Percentiles rank a stretch among this genome's conserved stretches.
Evolutionary conservation across 2,888 invertebrate genomes (phyloP).

Genomic region (Lingula anatina): DNA sequence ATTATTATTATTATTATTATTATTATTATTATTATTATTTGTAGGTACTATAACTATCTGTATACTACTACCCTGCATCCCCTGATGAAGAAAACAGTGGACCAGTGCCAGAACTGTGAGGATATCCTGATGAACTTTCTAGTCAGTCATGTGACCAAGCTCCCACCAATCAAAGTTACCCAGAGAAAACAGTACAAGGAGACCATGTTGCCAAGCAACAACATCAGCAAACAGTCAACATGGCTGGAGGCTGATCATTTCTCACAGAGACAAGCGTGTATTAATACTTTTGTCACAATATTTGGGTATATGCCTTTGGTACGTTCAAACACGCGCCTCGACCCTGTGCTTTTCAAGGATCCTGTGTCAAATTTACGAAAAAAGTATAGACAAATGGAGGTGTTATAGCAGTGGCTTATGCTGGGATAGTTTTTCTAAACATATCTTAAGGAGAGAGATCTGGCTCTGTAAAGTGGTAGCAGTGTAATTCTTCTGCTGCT

Average conservation of each 20-base stretch:
- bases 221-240: constrained; percentile 60
- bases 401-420: constrained; percentile 13
- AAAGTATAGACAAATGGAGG: constrained; percentile 90
- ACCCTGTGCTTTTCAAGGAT: constrained; percentile 93
- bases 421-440: neutral
- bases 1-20: too few species aligned
- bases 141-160: constrained; percentile 84
- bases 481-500: too few species aligned
- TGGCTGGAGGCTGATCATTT: constrained; percentile 95
- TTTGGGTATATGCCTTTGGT: constrained; percentile 95
- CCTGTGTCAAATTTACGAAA: constrained; percentile 91
- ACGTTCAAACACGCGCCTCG: constrained; percentile 82
- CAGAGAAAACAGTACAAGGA: constrained; percentile 87
- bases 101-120: constrained; percentile 89
- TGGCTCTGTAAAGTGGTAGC: too few species aligned
- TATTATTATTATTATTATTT: too few species aligned
- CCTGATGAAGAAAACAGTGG: constrained; percentile 79
- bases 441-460: neutral
- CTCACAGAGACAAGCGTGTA: constrained; percentile 86
- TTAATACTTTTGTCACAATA: constrained; percentile 87
- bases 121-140: constrained; percentile 95
- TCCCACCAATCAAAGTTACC: constrained; percentile 91
- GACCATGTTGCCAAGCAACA: constrained; percentile 55
- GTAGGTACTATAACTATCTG: constrained; percentile 75
- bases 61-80: constrained; percentile 80